Percentiles rank a stretch among this genome's conserved stretches.
phyloP scores from a whole-genome alignment of 2,888 invertebrate genomes.

The Thumatha senex region DNA sequence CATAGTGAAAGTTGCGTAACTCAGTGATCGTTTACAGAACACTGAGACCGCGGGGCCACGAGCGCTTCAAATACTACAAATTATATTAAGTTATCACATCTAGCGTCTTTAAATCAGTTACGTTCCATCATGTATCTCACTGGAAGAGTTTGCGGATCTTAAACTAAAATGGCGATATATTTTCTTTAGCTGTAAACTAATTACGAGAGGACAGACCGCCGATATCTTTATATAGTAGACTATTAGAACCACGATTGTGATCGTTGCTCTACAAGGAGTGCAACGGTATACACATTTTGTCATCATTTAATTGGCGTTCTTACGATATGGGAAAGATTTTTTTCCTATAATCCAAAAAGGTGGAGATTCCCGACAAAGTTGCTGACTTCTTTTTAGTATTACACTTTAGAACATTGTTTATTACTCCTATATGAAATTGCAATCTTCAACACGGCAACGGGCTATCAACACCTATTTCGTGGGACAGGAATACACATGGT shows the following conservation, averaged over 20 bases:
- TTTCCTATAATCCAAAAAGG: no score
- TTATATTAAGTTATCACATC: constrained; percentile 14
- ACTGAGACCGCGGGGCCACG: no score
- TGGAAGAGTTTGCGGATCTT: constrained; percentile 68
- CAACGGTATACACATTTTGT: constrained; percentile 4
- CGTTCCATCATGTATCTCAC: constrained; percentile 54
- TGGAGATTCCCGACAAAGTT: no score
- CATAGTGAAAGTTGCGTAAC: no score
- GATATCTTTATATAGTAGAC: constrained; percentile 38
- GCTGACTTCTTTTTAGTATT: no score
- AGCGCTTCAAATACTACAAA: no score
- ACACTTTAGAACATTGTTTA: no score
- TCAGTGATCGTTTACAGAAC: no score
- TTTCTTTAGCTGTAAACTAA: constrained; percentile 58
- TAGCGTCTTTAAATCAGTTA: constrained; percentile 21
- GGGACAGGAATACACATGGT: no score
- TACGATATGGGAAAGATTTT: neutral
- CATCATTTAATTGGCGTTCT: neutral
- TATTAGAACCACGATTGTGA: constrained; percentile 24
- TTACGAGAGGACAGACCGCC: constrained; percentile 36
- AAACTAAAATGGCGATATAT: constrained; percentile 59
- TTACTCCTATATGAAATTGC: no score
- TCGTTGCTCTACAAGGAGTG: constrained; percentile 13
- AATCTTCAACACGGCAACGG: no score
- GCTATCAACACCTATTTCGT: no score